Percentiles rank a stretch among this genome's conserved stretches.
These are phyloP conservation scores for Chauna torquata DNA, from an alignment of 2,113 vertebrate genomes.

Conservation along the genomic window DNA sequence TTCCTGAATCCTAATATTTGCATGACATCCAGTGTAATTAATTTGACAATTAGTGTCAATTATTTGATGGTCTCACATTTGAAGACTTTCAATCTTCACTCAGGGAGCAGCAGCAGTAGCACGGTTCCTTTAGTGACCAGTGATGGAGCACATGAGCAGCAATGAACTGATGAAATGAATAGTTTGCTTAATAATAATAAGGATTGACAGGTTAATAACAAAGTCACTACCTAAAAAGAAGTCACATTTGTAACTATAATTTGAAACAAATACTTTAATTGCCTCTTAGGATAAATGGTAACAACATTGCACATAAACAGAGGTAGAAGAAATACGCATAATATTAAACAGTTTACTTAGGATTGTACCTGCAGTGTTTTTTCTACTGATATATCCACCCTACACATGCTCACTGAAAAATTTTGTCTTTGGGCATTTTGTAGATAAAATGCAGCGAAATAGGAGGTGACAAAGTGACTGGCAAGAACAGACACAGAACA, in stretches of 20 bases:
- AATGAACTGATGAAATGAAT: background rate
- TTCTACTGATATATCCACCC: background rate
- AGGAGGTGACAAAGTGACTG: background rate
- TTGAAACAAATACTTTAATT: conserved; percentile 33
- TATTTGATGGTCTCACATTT: background rate
- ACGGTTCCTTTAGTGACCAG: background rate
- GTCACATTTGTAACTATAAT: background rate
- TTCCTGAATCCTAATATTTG: background rate
- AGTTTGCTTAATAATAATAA: background rate
- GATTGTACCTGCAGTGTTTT: background rate
- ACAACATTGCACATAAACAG: background rate
- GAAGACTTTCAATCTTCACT: background rate
- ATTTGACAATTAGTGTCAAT: background rate
- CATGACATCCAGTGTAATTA: background rate
- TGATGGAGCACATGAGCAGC: background rate
- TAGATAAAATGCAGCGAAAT: background rate
- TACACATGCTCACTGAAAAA: fast-evolving
- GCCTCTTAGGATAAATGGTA: background rate
- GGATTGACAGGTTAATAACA: background rate
- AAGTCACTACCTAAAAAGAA: conserved; percentile 4
- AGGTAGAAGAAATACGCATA: background rate
- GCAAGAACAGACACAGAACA: background rate
- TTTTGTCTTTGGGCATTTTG: background rate
- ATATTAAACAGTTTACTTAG: background rate
- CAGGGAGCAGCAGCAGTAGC: background rate